Percentiles rank a stretch among this genome's conserved stretches.
Conservation (phyloP, 2,888 invertebrate species). For the Agonopterix heracliana region DNA sequence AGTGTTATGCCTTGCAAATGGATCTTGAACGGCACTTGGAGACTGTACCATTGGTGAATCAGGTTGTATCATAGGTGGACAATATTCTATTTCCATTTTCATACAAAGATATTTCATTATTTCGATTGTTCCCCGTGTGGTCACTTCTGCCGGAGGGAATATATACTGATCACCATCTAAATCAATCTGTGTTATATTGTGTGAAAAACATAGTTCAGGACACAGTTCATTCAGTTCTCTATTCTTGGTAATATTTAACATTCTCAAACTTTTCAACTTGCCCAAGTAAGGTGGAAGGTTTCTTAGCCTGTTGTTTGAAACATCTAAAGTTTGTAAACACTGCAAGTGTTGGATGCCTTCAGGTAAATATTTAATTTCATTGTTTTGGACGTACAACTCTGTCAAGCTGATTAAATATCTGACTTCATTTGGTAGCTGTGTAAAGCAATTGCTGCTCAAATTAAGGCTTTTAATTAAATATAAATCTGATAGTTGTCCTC, state of each 20-base stretch:
- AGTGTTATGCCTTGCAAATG: conserved; percentile 43
- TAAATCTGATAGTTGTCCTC: conserved; percentile 83
- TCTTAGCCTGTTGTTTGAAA: conserved; percentile 82
- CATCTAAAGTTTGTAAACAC: conserved; percentile 80
- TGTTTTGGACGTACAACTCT: conserved; percentile 85
- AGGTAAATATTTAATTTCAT: conserved; percentile 82
- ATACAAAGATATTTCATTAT: conserved; percentile 80
- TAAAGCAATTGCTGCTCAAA: conserved; percentile 80
- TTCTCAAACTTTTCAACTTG: conserved; percentile 76
- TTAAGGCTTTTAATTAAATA: conserved; percentile 80
- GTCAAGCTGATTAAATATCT: conserved; percentile 79
- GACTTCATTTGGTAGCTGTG: conserved; percentile 79
- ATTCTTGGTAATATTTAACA: conserved; percentile 79
- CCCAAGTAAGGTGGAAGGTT: conserved; percentile 79
- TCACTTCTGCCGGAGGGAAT: conserved; percentile 80
- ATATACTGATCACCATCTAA: conserved; percentile 78
- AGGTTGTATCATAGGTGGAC: conserved; percentile 47
- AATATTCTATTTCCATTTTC: conserved; percentile 67
- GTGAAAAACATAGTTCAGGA: conserved; percentile 79
- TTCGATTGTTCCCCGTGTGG: conserved; percentile 75
- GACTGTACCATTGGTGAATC: conserved; percentile 40
- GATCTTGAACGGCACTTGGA: conserved; percentile 44
- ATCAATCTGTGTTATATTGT: conserved; percentile 77
- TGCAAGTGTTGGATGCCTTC: conserved; percentile 79
- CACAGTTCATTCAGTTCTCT: conserved; percentile 77